These are phyloP conservation scores for Tachysurus fulvidraco DNA, from an alignment of 2,113 vertebrate species.

Conservation along the genomic window DNA sequence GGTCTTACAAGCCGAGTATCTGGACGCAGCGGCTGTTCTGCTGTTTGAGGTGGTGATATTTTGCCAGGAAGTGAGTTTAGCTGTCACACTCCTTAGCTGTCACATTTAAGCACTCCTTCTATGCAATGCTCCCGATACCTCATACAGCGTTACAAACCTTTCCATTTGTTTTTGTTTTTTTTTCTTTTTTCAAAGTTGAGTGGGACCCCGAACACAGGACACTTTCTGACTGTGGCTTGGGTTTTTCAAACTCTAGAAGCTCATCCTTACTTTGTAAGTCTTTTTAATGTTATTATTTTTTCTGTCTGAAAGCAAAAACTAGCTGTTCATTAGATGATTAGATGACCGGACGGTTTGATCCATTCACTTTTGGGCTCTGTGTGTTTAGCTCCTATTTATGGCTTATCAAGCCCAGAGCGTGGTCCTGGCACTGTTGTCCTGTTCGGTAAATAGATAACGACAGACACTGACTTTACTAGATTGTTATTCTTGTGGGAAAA, in stretches of 20 bases:
- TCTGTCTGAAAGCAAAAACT: no score
- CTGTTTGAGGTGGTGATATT: constrained; percentile 72
- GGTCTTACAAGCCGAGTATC: constrained; percentile 63
- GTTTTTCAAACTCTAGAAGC: constrained; percentile 67
- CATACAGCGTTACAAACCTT: neutral
- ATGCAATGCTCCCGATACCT: no score
- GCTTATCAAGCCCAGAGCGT: constrained; percentile 68
- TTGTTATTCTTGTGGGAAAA: neutral
- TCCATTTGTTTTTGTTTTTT: no score
- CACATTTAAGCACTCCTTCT: neutral
- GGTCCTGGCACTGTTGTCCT: constrained; percentile 69
- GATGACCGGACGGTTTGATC: neutral
- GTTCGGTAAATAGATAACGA: neutral
- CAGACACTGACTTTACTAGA: neutral
- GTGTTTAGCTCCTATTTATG: constrained; percentile 68
- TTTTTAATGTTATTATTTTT: neutral
- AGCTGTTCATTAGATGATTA: neutral
- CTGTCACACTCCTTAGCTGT: neutral
- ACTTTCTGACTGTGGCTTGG: constrained; percentile 69
- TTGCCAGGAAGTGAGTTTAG: constrained; percentile 65
- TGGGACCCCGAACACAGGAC: constrained; percentile 55
- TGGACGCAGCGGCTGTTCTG: constrained; percentile 68
- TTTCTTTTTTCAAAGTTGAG: constrained; percentile 60
- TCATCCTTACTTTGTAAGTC: constrained; percentile 68
- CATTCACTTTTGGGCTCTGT: neutral